Evolutionary conservation across 2,113 vertebrate species (phyloP).

Genomic region (Cygnus atratus): DNA sequence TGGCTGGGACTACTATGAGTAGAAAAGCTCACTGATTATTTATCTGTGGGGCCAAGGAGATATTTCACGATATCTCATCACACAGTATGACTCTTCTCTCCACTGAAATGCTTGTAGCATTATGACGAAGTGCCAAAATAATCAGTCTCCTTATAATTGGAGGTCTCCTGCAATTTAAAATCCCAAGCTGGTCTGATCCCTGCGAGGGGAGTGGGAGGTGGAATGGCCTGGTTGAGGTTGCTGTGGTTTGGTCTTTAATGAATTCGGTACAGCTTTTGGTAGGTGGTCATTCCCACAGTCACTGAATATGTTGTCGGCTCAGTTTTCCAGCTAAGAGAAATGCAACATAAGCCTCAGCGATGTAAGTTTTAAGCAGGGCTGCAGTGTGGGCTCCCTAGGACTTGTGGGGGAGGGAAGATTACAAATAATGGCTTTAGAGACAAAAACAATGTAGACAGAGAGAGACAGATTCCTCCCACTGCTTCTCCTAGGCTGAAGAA

Average conservation of each 20-base stretch:
- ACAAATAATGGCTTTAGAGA: constrained; percentile 28
- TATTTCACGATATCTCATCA: not conserved
- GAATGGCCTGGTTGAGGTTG: not conserved
- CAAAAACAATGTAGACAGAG: not conserved
- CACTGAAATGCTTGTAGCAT: not conserved
- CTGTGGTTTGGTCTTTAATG: not conserved
- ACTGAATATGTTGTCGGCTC: not conserved
- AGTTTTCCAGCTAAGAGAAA: not conserved
- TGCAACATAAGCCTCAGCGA: not conserved
- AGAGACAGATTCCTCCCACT: not conserved
- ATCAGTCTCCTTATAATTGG: not conserved
- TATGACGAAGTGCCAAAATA: not conserved
- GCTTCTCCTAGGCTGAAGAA: not conserved
- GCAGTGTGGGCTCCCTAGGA: not conserved
- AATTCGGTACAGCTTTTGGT: not conserved
- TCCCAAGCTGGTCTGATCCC: not conserved
- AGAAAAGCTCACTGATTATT: not conserved
- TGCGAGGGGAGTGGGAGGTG: not conserved
- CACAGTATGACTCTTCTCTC: not conserved
- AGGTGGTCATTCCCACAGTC: not conserved
- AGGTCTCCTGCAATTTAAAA: not conserved
- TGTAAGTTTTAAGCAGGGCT: not conserved
- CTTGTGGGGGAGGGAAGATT: not conserved
- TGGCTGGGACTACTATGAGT: not conserved
- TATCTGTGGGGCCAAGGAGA: not conserved